Evolutionary conservation across 2,797 vertebrate genomes (phyloP).

Genomic region (Nasua narica): DNA sequence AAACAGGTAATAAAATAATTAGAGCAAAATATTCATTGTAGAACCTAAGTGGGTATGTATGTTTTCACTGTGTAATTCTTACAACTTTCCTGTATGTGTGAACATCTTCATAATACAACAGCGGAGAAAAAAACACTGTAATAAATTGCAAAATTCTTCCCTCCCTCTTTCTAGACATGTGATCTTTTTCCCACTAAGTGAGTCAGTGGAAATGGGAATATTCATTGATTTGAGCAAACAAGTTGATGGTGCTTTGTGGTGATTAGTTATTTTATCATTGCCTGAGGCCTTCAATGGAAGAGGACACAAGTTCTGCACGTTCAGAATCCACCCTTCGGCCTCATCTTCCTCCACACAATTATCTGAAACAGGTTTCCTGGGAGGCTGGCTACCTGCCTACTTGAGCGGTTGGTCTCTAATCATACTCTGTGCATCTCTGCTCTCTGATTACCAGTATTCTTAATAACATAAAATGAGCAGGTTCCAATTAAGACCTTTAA

Average conservation of each 20-base stretch:
- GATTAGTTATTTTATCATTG: neutral
- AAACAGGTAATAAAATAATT: neutral
- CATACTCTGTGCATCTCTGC: fast-evolving
- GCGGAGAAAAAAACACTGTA: neutral
- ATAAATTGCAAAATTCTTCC: neutral
- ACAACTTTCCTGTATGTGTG: neutral
- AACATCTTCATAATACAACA: neutral
- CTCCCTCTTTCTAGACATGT: neutral
- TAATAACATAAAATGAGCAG: neutral
- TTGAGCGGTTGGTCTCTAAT: neutral
- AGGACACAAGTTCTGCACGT: neutral
- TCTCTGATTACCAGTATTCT: neutral
- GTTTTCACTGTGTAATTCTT: neutral
- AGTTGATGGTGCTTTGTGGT: neutral
- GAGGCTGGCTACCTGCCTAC: neutral
- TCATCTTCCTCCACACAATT: neutral
- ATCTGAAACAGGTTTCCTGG: neutral
- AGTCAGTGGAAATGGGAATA: neutral
- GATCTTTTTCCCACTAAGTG: neutral
- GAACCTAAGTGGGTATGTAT: neutral
- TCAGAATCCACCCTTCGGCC: neutral
- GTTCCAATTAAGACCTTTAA: neutral
- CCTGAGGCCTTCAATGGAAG: neutral
- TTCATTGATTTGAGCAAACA: neutral
- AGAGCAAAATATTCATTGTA: neutral